phyloP scores from a whole-genome alignment of 2,888 invertebrate genomes.

The Tuta absoluta region DNA sequence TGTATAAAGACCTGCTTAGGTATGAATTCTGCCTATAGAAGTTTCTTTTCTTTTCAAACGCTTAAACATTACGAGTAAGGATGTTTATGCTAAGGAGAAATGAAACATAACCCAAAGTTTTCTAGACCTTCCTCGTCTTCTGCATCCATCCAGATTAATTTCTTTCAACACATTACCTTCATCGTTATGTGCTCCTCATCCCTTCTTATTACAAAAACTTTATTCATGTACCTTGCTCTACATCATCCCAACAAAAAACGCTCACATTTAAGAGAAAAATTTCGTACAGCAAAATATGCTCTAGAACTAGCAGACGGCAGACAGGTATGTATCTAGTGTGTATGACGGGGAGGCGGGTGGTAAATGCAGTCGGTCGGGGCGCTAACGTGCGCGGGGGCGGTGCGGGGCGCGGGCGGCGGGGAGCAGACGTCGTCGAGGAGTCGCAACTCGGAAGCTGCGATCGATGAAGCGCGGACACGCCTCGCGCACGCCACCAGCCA shows the following conservation, averaged over 20 bases:
- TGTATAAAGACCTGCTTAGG: too few species aligned
- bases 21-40: too few species aligned
- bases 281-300: conserved; percentile 23
- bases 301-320: conserved; percentile 46
- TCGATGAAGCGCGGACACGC: conserved; percentile 72
- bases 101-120: conserved; percentile 45
- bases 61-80: too few species aligned
- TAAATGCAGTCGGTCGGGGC: conserved; percentile 45
- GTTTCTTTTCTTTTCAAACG: too few species aligned
- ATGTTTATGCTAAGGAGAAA: too few species aligned
- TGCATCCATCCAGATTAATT: too few species aligned
- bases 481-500: conserved; percentile 41
- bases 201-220: too few species aligned
- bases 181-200: too few species aligned
- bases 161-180: too few species aligned
- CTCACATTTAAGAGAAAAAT: too few species aligned
- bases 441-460: conserved; percentile 68
- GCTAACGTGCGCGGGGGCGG: conserved; percentile 53
- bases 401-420: conserved; percentile 7
- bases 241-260: too few species aligned
- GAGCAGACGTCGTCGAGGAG: conserved; percentile 79
- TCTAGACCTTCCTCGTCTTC: conserved; percentile 9
- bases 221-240: too few species aligned
- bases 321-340: conserved; percentile 36
- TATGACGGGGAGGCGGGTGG: conserved; percentile 47